phyloP scores from a whole-genome alignment of 1,140 invertebrate species.

The silkworm (Bombyx mori) region DNA sequence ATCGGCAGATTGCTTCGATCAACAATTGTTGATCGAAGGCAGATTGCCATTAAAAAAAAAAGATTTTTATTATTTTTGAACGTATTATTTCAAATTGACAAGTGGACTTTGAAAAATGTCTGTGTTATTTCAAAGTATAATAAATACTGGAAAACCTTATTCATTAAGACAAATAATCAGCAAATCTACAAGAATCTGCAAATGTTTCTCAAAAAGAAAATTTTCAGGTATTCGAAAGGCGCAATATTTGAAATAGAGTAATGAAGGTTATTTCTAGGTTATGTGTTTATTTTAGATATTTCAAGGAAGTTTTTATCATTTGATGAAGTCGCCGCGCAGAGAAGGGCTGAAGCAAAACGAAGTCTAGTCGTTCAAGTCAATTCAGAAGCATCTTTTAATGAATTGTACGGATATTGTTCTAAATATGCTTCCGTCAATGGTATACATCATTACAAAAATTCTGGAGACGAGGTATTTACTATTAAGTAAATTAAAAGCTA shows the following conservation, averaged over 20 bases:
- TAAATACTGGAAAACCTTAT: conserved; percentile 35
- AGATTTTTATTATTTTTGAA: too few relatives aligned
- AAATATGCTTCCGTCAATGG: conserved; percentile 73
- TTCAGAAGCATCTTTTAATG: conserved; percentile 73
- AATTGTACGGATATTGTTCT: conserved; percentile 76
- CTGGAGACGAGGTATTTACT: conserved; percentile 40
- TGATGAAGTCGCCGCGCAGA: conserved; percentile 49
- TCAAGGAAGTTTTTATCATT: conserved; percentile 49
- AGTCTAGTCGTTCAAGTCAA: conserved; percentile 77
- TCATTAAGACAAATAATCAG: conserved; percentile 41
- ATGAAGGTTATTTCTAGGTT: conserved; percentile 42
- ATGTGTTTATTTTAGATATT: conserved; percentile 57
- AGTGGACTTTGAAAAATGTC: conserved; percentile 39
- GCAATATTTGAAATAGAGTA: conserved; percentile 13
- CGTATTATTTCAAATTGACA: conserved; percentile 3
- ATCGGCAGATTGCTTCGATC: too few relatives aligned
- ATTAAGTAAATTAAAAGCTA: neutral
- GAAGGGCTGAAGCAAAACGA: conserved; percentile 72
- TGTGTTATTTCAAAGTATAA: conserved; percentile 46
- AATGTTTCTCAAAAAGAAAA: conserved; percentile 39
- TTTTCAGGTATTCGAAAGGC: conserved; percentile 35
- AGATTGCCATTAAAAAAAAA: too few relatives aligned
- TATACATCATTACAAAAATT: conserved; percentile 75
- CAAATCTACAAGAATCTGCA: conserved; percentile 26
- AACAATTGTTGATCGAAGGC: too few relatives aligned